These are phyloP conservation scores for Enteromius paludinosus DNA, from an alignment of 2,797 vertebrate species.

Conservation along the genomic window DNA sequence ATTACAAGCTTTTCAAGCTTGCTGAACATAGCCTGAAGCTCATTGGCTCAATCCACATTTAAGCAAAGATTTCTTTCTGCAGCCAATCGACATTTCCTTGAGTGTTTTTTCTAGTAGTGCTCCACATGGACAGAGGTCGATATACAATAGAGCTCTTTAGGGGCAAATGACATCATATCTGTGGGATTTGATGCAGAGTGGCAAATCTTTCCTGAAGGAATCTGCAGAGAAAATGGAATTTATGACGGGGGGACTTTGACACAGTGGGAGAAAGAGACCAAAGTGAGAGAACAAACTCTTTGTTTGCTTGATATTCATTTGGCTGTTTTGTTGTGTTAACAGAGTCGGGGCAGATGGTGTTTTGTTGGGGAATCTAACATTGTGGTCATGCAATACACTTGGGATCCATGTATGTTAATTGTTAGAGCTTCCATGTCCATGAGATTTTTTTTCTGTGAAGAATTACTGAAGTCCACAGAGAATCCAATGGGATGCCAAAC, in stretches of 20 bases:
- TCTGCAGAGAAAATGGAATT: constrained; percentile 3
- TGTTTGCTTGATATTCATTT: constrained; percentile 10
- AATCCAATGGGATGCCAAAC: not conserved
- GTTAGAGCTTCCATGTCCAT: constrained; percentile 55
- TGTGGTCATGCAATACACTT: not conserved
- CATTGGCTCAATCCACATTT: not conserved
- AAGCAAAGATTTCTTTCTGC: not conserved
- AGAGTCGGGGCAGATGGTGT: constrained; percentile 1
- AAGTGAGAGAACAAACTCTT: not conserved
- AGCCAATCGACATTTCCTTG: not conserved
- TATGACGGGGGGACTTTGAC: not conserved
- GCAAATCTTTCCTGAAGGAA: not conserved
- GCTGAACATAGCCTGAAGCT: constrained; percentile 2
- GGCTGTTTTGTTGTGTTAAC: constrained; percentile 10
- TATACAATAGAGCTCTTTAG: not conserved
- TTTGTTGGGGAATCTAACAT: not conserved
- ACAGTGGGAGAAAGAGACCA: not conserved
- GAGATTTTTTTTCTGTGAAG: constrained; percentile 8
- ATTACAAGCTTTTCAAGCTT: constrained; percentile 9
- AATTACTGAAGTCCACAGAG: constrained; percentile 46
- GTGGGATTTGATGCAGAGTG: not conserved
- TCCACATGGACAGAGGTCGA: constrained; percentile 4
- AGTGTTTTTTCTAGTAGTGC: not conserved
- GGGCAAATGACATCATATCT: not conserved
- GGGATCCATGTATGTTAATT: constrained; percentile 49